phyloP scores from a whole-genome alignment of 35 echinoderm and acorn worm species.

The Apostichopus parvimensis region DNA sequence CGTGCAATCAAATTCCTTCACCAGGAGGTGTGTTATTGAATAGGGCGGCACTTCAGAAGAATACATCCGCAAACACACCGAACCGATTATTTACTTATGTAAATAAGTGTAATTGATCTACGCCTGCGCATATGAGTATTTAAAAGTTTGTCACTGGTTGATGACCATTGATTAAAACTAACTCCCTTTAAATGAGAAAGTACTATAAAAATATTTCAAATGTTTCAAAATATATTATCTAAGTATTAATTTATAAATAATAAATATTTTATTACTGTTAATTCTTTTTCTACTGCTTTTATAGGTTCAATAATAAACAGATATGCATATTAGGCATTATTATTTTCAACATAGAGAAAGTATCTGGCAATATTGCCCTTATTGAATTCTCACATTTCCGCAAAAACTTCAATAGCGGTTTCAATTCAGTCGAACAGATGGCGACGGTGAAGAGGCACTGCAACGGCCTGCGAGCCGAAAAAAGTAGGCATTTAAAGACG shows the following conservation, averaged over 20 bases:
- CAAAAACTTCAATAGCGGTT: conserved; percentile 40
- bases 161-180: neutral
- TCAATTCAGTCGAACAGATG: conserved; percentile 74
- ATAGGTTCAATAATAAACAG: neutral
- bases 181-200: neutral
- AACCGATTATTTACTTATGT: conserved; percentile 98
- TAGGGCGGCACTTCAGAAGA: conserved; percentile 79
- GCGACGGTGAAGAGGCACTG: conserved; percentile 98
- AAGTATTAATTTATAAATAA: no score
- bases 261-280: no score
- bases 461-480: conserved; percentile 84
- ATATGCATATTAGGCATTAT: neutral
- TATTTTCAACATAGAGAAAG: neutral
- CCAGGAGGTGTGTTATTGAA: conserved; percentile 38
- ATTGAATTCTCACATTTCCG: conserved; percentile 60
- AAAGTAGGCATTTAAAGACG: conserved; percentile 38
- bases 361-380: conserved; percentile 46
- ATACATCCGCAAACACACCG: conserved; percentile 66
- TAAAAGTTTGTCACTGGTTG: conserved; percentile 63
- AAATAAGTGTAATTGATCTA: conserved; percentile 96
- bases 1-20: conserved; percentile 12
- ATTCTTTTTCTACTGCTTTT: no score
- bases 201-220: no score
- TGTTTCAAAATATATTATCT: no score
- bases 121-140: conserved; percentile 81